Conservation (phyloP, 1,140 invertebrate genomes). For the Tetragonula clypearis region DNA sequence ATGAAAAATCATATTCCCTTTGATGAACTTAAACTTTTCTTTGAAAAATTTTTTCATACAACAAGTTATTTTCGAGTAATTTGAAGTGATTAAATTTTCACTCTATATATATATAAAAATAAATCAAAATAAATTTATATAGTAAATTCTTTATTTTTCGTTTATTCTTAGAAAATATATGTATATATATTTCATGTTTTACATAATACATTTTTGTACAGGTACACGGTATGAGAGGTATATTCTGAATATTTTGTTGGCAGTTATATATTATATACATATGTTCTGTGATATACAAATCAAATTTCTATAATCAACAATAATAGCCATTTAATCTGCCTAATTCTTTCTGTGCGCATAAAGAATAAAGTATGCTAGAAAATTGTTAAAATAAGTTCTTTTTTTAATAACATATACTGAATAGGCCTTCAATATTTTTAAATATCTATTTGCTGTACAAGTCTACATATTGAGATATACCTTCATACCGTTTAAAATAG, state of each 20-base stretch:
- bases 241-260: constrained; percentile 57
- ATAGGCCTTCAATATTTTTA: constrained; percentile 1
- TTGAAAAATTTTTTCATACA: neutral
- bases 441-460: neutral
- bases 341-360: neutral
- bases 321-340: neutral
- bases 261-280: constrained; percentile 56
- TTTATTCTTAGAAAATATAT: constrained; percentile 60
- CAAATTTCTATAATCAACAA: constrained; percentile 5
- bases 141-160: constrained; percentile 54
- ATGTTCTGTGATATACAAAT: constrained; percentile 45
- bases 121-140: constrained; percentile 60
- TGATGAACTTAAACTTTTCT: neutral
- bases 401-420: neutral
- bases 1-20: neutral
- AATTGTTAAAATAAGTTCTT: constrained; percentile 6
- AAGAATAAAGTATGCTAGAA: constrained; percentile 3
- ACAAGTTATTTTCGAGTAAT: too few species aligned
- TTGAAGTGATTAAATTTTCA: neutral
- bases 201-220: constrained; percentile 49
- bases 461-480: neutral
- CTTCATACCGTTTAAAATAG: constrained; percentile 24
- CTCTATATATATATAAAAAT: constrained; percentile 39
- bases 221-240: constrained; percentile 59
- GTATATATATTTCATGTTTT: constrained; percentile 43